Evolutionary conservation across 2,888 invertebrate species (phyloP), one percentile per base, ranked within the genome.

Genomic region (Tuberolachnus salignus): DNA sequence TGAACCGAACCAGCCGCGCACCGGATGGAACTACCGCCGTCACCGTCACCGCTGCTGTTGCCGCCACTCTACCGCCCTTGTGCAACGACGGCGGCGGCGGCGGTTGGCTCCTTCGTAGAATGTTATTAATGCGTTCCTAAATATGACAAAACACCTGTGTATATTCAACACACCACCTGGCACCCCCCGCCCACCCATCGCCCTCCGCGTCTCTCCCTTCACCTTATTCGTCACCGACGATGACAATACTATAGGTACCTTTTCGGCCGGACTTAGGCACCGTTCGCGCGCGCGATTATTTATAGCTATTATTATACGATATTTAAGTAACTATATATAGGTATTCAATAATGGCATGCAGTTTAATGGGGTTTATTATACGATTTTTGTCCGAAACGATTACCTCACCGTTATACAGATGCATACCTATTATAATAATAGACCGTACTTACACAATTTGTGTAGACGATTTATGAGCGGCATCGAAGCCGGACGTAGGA

Each of bases 71-170:
- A 0, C 34, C 49, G 16, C 13, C 14, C 19, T 9, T 44, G 14
- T 34, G 34, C 63, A 49, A 6, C 34, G 3, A 34, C 4, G 34
- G 42, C 19, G 23, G 3, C 55, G 66, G 53, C 57, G 21, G 46
- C 66, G 55, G 55, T 57, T 46, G 64, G 67, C 51, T 69, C 67
- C 21, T 59, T 21, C 78, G 69, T 69, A 49, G 57, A 69, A 67
- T 69, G 57, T 59, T 78, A 78, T 78, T 78, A 78, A 78, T 69
- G 78, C 78, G 78, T 69, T 69, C 78, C 67, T 78, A 78, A 78
- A 78, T 78, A 69, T 59, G 67, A 78, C 78, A 78, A 78, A 78
- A 78, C 78, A 78, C 78, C 78, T 78, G 78, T 67, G 67, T 78
- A 49, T 78, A 67, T 59, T 69, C 59, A 14, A 57, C 67, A 59